phyloP scores from a whole-genome alignment of 2,797 vertebrate species.

The Gobio occitaniae region DNA sequence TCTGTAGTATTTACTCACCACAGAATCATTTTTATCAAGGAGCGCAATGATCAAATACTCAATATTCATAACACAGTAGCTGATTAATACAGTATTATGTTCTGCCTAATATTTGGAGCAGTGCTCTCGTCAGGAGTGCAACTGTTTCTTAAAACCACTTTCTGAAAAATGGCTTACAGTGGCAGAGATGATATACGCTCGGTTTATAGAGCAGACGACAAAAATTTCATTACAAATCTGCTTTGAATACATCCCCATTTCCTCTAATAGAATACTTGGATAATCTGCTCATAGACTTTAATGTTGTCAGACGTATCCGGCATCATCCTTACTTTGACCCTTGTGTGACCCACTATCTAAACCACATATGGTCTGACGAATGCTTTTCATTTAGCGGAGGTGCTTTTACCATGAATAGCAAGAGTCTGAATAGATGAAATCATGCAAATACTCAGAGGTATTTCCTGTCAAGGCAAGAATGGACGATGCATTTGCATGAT shows the following conservation, averaged over 20 bases:
- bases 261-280: conserved; percentile 18
- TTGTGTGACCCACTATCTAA: conserved; percentile 17
- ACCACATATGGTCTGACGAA: conserved; percentile 21
- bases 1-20: no score
- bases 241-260: conserved; percentile 13
- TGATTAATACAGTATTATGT: not conserved
- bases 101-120: not conserved
- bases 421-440: conserved; percentile 13
- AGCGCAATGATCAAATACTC: not conserved
- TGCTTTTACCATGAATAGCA: conserved; percentile 6
- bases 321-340: conserved; percentile 19
- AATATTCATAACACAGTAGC: not conserved
- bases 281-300: conserved; percentile 40
- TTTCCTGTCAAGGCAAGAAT: conserved; percentile 27
- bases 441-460: conserved; percentile 7
- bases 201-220: not conserved
- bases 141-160: not conserved
- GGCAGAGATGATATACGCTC: not conserved
- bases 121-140: not conserved
- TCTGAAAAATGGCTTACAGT: not conserved
- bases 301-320: conserved; percentile 23
- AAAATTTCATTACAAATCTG: conserved; percentile 4
- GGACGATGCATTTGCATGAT: conserved; percentile 31
- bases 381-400: conserved; percentile 16
- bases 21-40: not conserved